These are phyloP conservation scores for Drosophila nr. perissopoda DNA, from an alignment of 2,888 invertebrate species.

Conservation along the genomic window DNA sequence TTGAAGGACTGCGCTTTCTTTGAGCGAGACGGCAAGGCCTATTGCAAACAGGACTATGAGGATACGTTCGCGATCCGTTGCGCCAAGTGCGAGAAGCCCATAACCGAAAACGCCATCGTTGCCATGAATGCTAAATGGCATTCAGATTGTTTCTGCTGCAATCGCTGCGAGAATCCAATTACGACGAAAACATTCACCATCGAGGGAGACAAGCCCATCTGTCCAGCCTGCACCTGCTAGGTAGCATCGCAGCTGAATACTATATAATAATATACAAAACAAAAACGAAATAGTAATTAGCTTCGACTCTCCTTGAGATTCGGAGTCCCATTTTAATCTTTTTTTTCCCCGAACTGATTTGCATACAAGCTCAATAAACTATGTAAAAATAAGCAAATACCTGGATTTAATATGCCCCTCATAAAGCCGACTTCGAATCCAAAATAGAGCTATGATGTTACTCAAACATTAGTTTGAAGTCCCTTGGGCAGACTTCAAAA, in stretches of 20 bases:
- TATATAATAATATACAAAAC: accelerated
- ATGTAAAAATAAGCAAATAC: background rate
- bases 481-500: background rate
- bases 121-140: slow-evolving; percentile 98
- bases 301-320: background rate
- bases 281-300: background rate
- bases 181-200: slow-evolving; percentile 91
- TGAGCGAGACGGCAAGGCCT: slow-evolving; percentile 93
- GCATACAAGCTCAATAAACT: slow-evolving; percentile 22
- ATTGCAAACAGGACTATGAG: slow-evolving; percentile 93
- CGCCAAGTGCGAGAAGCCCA: slow-evolving; percentile 91
- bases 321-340: background rate
- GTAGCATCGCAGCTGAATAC: background rate
- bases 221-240: slow-evolving; percentile 87
- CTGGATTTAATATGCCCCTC: background rate
- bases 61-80: slow-evolving; percentile 94
- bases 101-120: slow-evolving; percentile 92
- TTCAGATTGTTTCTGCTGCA: slow-evolving; percentile 96
- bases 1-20: slow-evolving; percentile 94
- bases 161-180: slow-evolving; percentile 92
- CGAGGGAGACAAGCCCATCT: slow-evolving; percentile 90
- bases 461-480: background rate
- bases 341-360: too few species aligned
- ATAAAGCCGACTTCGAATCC: too few species aligned
- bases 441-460: too few species aligned